Percentiles rank a stretch among this genome's conserved stretches.
Conservation (phyloP, 2,888 invertebrate species). For the Elgonia sp. region DNA sequence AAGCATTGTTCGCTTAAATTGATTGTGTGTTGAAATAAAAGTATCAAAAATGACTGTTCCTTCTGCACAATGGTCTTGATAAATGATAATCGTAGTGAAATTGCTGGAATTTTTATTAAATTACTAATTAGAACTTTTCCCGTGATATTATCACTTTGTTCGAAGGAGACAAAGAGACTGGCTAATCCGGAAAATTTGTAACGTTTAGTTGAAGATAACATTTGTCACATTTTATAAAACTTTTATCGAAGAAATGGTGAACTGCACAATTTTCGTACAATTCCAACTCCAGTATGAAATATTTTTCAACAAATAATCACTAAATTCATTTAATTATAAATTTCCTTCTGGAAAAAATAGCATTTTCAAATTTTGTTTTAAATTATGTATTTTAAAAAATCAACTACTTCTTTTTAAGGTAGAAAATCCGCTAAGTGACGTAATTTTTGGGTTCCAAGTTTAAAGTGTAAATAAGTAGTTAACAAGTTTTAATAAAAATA, state of each 20-base stretch:
- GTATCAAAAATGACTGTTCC: not conserved
- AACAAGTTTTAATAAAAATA: too few species aligned
- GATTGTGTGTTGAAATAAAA: not conserved
- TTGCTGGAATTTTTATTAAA: constrained; percentile 5
- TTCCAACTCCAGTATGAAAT: not conserved
- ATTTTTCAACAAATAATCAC: not conserved
- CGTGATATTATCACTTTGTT: constrained; percentile 9
- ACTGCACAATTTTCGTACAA: not conserved
- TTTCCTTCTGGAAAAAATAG: too few species aligned
- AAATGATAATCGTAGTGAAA: constrained; percentile 1
- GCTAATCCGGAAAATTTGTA: constrained; percentile 36
- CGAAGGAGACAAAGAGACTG: constrained; percentile 31
- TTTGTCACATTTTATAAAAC: constrained; percentile 38
- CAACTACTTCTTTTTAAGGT: too few species aligned
- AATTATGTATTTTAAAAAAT: too few species aligned
- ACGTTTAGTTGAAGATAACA: constrained; percentile 36
- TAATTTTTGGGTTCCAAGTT: too few species aligned
- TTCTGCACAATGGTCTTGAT: not conserved
- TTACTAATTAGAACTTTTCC: constrained; percentile 9
- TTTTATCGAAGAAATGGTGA: constrained; percentile 16
- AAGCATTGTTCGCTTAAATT: not conserved
- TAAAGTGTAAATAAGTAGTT: too few species aligned
- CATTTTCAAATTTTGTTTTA: too few species aligned
- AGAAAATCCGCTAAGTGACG: too few species aligned
- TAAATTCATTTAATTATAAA: too few species aligned